Evolutionary conservation across 2,113 vertebrate genomes (phyloP), one percentile per base, ranked within the genome.

Genomic region (Cranoglanis bouderius): DNA sequence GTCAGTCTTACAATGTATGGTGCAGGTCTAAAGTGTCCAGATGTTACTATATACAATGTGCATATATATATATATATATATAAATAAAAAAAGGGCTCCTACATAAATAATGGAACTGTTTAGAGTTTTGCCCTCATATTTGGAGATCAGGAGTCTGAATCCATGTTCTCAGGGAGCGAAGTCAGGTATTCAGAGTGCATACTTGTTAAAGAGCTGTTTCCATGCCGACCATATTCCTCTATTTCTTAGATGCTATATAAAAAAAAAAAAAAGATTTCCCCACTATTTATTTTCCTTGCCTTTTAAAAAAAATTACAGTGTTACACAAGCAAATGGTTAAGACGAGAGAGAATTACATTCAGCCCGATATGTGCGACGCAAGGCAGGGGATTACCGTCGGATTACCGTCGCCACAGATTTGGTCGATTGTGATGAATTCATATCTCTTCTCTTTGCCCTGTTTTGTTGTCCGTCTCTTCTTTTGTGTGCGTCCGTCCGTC

Each of bases 401-500:
- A 24, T 57, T 35, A 82, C 18, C 6, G 0, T 1, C 19, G 6
- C 6, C 55, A 8, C 13, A 4, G n/a, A 6, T 61, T 3, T 7
- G 13, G 35, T 43, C 2, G 38, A 61, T 61, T 83, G 35, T 83
- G 46, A 53, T 40, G 29, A 65, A 32, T 32, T 43, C 43, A 40
- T 59, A 24, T 32, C 43, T 81, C 70, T 61, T 90, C 89, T 94
- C 89, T 94, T 82, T 94, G 21, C 90, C 88, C 92, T 89, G 84
- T 90, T 94, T 93, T 92, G 90, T 94, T 90, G 91, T 85, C 32
- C 85, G 85, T 92, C 51, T 77, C 32, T 85, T 38, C 84, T 51
- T 90, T 18, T 86, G 90, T 90, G 92, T 94, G 92, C 94, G 91
- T 95, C 87, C 94, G 89, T 94, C 57, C 85, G 24, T 91, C 88